Evolutionary conservation across 2,888 invertebrate species (phyloP), one percentile per base, ranked within the genome.

Genomic region (Idaea straminata): DNA sequence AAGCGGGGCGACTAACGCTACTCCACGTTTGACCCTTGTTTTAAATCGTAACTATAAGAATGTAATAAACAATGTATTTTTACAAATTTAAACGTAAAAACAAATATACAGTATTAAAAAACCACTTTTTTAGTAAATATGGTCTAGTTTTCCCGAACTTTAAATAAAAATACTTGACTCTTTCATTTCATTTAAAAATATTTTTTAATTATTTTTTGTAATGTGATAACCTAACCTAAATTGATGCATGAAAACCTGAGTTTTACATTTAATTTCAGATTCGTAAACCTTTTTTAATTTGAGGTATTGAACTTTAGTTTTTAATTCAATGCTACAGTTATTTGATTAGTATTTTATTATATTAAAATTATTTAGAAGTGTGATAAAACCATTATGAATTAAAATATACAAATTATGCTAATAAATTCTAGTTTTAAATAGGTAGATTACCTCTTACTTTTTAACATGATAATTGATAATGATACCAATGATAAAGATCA

Each of bases 381-480:
- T 47, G 47, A 47, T 47, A 47, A 47, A 47, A 47, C 47, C 47
- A 47, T 47, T 47, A 47, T 13, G 47, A 47, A 47, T 47, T 47
- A 47, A 47, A 47, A 47, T 47, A 47, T 47, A 47, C 47, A 47
- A 47, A 7, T 47, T 47, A 47, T 47, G 47, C 13, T 7, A 47
- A 47, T 47, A 47, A 7, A 47, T 47, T 47, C 47, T 47, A 47
- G 47, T 47, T 47, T 10, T 47, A 13, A 47, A 25, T 25, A 47
- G 47, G 7, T 4, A 4, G 13, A 13, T 10, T 47, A 47, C 47
- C 47, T 47, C 47, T 47, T 47, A 47, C 47, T 47, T 47, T 47
- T 47, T 47, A 47, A 47, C 47, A 47, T 47, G 47, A 47, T 47
- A 47, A 47, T 47, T 47, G 47, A 47, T 47, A 47, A 47, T 47